Evolutionary conservation across 2,888 invertebrate species (phyloP), one percentile per base, ranked within the genome.

Genomic region (Neria commutata): DNA sequence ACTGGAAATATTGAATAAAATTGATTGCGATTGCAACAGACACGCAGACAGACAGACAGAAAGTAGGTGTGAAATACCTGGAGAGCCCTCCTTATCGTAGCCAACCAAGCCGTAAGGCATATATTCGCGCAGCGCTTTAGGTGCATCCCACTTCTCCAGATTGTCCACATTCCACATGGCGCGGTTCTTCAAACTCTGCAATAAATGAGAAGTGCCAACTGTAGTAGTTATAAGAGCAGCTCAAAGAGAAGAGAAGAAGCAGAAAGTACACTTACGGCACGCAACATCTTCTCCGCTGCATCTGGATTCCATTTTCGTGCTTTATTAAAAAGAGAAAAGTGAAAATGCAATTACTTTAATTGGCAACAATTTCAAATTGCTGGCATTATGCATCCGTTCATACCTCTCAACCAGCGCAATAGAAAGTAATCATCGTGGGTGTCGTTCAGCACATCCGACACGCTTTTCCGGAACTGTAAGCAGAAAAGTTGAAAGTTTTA

Each of bases 221-320:
- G n/a, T 25, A 19, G 19, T 6, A 1, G 29, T 40, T 23, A 3
- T 52, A 19, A 16, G 37, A 14, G 8, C n/a, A 5, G n/a, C 5
- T 11, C 6, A 29, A 29, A 29, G 6, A 29, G 11, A 29, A 8
- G 29, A 10, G n/a, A 5, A 16, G 29, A 19, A 29, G 29, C 6
- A 50, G 10, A 34, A 26, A 17, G 6, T 6, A 1, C 37, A 67
- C 89, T 88, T 84, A 95, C 95, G 74, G 91, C 89, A 83, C 93
- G 84, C 2, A 95, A 83, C 95, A 95, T 95, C 83, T 92, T 91
- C 80, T 95, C 95, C 0, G 95, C 92, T n/a, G 91, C 93, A 53
- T 87, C 89, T 1, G 89, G 76, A 76, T 95, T 89, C 89, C 93
- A 95, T 81, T 90, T 91, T 75, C 95, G 85, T 2, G 95, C 95